Percentiles rank a stretch among this genome's conserved stretches.
These are phyloP conservation scores for Rhynchomys soricoides DNA, from an alignment of 2,113 vertebrate species.

Conservation along the genomic window DNA sequence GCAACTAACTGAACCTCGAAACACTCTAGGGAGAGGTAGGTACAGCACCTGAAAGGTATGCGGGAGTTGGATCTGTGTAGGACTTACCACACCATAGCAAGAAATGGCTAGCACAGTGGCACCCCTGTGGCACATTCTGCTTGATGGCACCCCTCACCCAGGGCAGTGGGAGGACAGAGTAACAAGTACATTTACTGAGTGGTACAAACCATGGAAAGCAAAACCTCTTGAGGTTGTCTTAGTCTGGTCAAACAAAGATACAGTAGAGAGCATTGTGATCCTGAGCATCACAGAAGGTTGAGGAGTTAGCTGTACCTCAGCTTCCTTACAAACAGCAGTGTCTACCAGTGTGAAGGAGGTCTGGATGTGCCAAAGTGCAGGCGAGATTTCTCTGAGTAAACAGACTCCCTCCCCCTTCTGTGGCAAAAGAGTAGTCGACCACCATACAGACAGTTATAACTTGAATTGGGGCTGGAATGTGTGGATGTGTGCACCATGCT, in stretches of 20 bases:
- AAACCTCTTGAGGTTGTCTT: neutral
- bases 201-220: neutral
- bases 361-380: neutral
- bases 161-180: neutral
- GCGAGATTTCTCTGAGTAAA: neutral
- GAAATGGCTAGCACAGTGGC: neutral
- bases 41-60: neutral
- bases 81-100: neutral
- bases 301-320: neutral
- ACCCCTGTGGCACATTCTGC: too few relatives aligned
- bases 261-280: neutral
- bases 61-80: neutral
- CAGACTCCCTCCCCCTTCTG: neutral
- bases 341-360: neutral
- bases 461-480: rapidly evolving
- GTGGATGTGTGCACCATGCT: too few relatives aligned
- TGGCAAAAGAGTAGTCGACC: neutral
- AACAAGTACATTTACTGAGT: neutral
- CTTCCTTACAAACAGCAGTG: neutral
- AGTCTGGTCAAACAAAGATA: neutral
- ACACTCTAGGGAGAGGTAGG: rapidly evolving
- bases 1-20: neutral
- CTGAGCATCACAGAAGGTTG: neutral
- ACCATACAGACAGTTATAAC: rapidly evolving
- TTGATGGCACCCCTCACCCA: neutral